Evolutionary conservation across 1,140 invertebrate species (phyloP).

Genomic region (Euborellia annulipes): DNA sequence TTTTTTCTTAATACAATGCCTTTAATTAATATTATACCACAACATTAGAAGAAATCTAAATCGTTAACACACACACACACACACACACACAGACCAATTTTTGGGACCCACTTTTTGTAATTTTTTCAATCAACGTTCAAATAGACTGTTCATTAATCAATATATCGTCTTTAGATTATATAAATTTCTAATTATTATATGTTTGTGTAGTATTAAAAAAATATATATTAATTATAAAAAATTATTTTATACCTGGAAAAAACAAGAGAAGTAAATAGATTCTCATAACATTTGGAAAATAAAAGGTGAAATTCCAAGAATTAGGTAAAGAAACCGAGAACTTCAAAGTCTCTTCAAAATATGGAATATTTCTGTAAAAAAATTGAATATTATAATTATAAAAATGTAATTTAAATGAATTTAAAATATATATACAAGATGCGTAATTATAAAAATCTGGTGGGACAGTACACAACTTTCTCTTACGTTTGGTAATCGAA

Average conservation of each 20-base stretch:
- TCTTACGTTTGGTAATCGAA: no score
- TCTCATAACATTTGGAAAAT: constrained; percentile 63
- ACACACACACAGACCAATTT: neutral
- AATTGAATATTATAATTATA: constrained; percentile 10
- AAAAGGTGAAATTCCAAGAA: constrained; percentile 68
- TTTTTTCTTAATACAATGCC: neutral
- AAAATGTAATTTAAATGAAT: no score
- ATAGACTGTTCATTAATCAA: neutral
- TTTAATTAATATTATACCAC: neutral
- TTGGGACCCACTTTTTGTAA: neutral
- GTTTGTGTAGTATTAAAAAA: neutral
- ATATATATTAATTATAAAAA: neutral
- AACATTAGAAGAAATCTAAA: no score
- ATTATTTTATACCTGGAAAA: constrained; percentile 37
- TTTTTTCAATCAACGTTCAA: neutral
- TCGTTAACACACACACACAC: no score
- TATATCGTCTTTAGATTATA: neutral
- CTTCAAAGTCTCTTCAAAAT: constrained; percentile 68
- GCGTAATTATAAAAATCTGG: no score
- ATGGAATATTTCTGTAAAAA: constrained; percentile 55
- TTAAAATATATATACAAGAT: no score
- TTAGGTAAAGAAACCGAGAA: constrained; percentile 71
- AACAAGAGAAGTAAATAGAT: constrained; percentile 60
- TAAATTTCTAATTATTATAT: constrained; percentile 7
- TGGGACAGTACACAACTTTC: no score